Base-by-base conservation (phyloP, 2,888 invertebrate genomes). In the Lydus trimaculatus region DNA sequence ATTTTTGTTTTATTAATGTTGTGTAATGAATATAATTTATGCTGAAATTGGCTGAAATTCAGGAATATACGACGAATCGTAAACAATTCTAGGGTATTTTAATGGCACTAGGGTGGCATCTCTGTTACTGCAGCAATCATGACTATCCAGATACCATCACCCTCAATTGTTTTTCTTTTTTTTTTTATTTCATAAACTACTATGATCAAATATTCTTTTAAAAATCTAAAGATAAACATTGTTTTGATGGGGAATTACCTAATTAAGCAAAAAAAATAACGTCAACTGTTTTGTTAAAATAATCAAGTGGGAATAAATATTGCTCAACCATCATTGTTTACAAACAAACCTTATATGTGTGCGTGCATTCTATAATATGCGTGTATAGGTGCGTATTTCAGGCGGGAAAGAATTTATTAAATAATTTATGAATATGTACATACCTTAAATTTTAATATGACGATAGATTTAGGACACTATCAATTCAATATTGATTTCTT, bases 321-420 rank as follows among this genome's bases (percentile, higher is more conserved):
- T 59, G 3, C 59, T 15, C 28, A 33, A 59, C 13, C 9, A 17
- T 59, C 28, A 23, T 59, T 33, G 60, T 60, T 60, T 60, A 36
- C 60, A 36, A 23, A 36, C 60, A 23, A 60, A 13, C 33, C 17
- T n/a, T 31, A 23, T 9, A 13, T 59, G 59, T 59, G 31, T 28
- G 60, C 60, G 60, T 36, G 31, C 25, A 33, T n/a, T 13, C 17
- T 15, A 36, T 2, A 20, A 52, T 23, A 20, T 52, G 48, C 48
- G 23, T 52, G 17, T 43, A 17, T 9, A 52, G 8, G 48, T 48
- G 48, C 48, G 48, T 48, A 48, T 48, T 48, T 48, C 48, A 48
- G 48, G 48, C 48, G 48, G 48, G 48, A 52, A 52, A 20, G 2
- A 9, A 43, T 43, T n/a, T 43, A n/a, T n/a, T 17, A n/a, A 43